These are phyloP conservation scores for Caenorhabditis parvicauda DNA, from an alignment of 2,888 invertebrate species.

Conservation along the genomic window DNA sequence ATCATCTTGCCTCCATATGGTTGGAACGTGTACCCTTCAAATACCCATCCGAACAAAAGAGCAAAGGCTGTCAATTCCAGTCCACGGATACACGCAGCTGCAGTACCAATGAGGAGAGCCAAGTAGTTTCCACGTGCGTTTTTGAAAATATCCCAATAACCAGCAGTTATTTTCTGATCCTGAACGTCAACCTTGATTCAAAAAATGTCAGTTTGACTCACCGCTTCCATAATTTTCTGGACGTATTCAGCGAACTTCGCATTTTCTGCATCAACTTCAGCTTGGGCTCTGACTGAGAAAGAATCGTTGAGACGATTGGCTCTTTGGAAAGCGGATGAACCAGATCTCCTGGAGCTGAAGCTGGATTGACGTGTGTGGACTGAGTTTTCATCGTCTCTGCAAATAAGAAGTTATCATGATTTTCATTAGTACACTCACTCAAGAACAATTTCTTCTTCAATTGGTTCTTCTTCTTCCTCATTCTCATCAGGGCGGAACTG, in stretches of 20 bases:
- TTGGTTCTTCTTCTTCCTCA: background rate
- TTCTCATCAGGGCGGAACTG: slow-evolving; percentile 15
- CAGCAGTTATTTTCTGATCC: slow-evolving; percentile 19
- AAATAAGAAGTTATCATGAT: slow-evolving; percentile 1
- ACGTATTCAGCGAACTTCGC: slow-evolving; percentile 33
- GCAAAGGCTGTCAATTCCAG: slow-evolving; percentile 65
- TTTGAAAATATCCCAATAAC: slow-evolving; percentile 24
- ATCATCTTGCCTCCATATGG: slow-evolving; percentile 15
- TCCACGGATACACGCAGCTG: slow-evolving; percentile 62
- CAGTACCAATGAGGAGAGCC: slow-evolving; percentile 26
- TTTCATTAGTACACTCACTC: slow-evolving; percentile 2
- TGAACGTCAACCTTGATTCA: background rate
- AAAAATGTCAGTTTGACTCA: background rate
- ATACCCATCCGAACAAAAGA: slow-evolving; percentile 53
- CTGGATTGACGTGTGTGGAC: slow-evolving; percentile 16
- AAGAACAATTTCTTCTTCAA: slow-evolving; percentile 8
- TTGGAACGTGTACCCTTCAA: slow-evolving; percentile 11
- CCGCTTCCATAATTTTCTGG: slow-evolving; percentile 19
- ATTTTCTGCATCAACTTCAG: slow-evolving; percentile 24
- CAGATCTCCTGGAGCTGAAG: slow-evolving; percentile 21
- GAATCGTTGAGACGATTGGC: slow-evolving; percentile 20
- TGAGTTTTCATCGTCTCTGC: background rate
- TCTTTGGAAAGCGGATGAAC: slow-evolving; percentile 21
- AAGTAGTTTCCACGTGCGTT: slow-evolving; percentile 32
- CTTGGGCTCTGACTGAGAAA: slow-evolving; percentile 10